Evolutionary conservation across 2,888 invertebrate species (phyloP), one percentile per base, ranked within the genome.

Genomic region (Hedychridium roseum): DNA sequence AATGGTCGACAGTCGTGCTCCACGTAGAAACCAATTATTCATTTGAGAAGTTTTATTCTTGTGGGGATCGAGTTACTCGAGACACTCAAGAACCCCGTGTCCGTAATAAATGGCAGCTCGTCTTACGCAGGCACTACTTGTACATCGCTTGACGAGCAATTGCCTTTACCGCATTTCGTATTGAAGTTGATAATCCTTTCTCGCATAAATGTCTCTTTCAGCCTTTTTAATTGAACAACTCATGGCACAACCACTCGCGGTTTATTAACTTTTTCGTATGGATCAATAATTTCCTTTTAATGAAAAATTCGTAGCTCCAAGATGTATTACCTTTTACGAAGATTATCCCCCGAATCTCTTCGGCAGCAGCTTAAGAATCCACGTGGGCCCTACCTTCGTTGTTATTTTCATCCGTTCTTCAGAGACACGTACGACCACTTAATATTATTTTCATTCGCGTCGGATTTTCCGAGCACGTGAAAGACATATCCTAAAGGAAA

Each of bases 381-480:
- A n/a, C n/a, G n/a, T n/a, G n/a, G n/a, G n/a, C n/a, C n/a, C n/a
- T n/a, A n/a, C n/a, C 23, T 23, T 23, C 5, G 5, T 23, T 23
- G 23, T 23, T n/a, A n/a, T 31, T 31, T 27, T 26, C 12, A 20
- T 3, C 18, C 14, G 12, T 20, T 27, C 30, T 27, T 45, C 18
- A 17, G 36, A 44, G 44, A 45, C 54, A 57, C 57, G 55, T 50
- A 43, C 41, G 45, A 11, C 38, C 54, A 46, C 53, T 63, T 57
- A 62, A 60, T 61, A 64, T 64, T 63, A 55, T 64, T 63, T 60
- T 58, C 20, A 38, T 36, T 34, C 38, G 47, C 27, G 14, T 23
- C 26, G 27, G 43, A 20, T 56, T 57, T 59, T 53, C 51, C 50
- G 31, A 39, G 41, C 54, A 40, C 52, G 57, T 58, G 54, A 57